Evolutionary conservation across 2,888 invertebrate species (phyloP).

Genomic region (Atethmia centrago): DNA sequence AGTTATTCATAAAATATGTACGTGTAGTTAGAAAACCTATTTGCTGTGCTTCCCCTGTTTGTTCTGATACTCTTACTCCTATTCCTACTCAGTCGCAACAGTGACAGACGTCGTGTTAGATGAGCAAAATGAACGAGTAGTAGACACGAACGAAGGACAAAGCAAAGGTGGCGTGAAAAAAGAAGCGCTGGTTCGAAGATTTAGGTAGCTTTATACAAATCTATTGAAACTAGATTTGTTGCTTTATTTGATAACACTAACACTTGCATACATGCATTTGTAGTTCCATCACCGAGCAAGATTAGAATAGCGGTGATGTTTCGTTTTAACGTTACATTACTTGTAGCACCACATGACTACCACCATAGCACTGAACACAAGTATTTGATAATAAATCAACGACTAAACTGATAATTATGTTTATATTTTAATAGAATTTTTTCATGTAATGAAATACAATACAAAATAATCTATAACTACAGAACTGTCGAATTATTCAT

Average conservation of each 20-base stretch:
- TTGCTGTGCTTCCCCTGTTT: neutral
- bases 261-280: slow-evolving; percentile 11
- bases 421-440: too few species aligned
- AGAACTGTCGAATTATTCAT: too few species aligned
- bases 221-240: slow-evolving; percentile 12
- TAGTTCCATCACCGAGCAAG: slow-evolving; percentile 1
- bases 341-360: neutral
- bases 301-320: neutral
- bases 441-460: too few species aligned
- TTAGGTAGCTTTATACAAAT: slow-evolving; percentile 43
- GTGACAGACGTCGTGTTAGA: slow-evolving; percentile 3
- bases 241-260: neutral
- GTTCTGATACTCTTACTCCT: neutral
- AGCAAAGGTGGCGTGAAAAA: slow-evolving; percentile 24
- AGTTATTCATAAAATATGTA: neutral
- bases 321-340: neutral
- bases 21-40: neutral
- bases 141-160: neutral
- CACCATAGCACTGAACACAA: slow-evolving; percentile 12
- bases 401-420: neutral
- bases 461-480: too few species aligned
- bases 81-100: slow-evolving; percentile 45
- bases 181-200: slow-evolving; percentile 12
- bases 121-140: neutral
- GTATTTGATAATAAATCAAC: neutral